Evolutionary conservation across 1,140 invertebrate genomes (phyloP).

Genomic region (Drosophila kikkawai): DNA sequence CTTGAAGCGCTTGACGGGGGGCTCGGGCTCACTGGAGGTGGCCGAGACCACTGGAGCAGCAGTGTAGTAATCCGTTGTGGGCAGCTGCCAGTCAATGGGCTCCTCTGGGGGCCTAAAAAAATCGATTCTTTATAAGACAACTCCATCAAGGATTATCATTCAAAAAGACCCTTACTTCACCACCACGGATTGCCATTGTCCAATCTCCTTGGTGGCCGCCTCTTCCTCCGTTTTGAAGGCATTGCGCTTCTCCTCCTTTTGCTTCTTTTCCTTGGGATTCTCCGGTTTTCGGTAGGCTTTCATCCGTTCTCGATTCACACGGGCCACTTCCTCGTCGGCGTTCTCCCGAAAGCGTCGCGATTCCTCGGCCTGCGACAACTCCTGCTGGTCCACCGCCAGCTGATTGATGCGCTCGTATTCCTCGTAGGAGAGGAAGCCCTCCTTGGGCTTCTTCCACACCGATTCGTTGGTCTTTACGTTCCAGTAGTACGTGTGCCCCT

Average conservation of each 20-base stretch:
- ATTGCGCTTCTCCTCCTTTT: slow-evolving; percentile 85
- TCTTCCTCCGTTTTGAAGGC: slow-evolving; percentile 85
- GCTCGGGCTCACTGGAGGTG: slow-evolving; percentile 75
- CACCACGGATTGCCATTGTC: slow-evolving; percentile 88
- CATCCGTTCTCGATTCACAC: slow-evolving; percentile 85
- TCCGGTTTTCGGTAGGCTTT: slow-evolving; percentile 57
- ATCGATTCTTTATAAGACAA: too few species aligned
- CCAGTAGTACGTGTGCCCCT: slow-evolving; percentile 93
- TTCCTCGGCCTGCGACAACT: slow-evolving; percentile 81
- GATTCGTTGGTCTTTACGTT: slow-evolving; percentile 90
- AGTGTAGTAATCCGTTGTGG: slow-evolving; percentile 84
- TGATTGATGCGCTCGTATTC: slow-evolving; percentile 88
- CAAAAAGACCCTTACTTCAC: slow-evolving; percentile 82
- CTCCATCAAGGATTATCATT: background rate
- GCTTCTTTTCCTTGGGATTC: slow-evolving; percentile 74
- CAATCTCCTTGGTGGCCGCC: slow-evolving; percentile 88
- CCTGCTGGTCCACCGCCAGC: slow-evolving; percentile 85
- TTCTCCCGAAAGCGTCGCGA: slow-evolving; percentile 70
- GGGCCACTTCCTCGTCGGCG: slow-evolving; percentile 80
- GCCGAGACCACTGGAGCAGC: slow-evolving; percentile 68
- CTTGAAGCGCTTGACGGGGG: slow-evolving; percentile 87
- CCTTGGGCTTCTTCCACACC: slow-evolving; percentile 88
- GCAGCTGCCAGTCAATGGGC: slow-evolving; percentile 87
- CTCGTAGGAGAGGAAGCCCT: slow-evolving; percentile 88
- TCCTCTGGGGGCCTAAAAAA: slow-evolving; percentile 63